Base-by-base conservation (phyloP, 1,140 invertebrate species). In the Ptiloglossa arizonensis region DNA sequence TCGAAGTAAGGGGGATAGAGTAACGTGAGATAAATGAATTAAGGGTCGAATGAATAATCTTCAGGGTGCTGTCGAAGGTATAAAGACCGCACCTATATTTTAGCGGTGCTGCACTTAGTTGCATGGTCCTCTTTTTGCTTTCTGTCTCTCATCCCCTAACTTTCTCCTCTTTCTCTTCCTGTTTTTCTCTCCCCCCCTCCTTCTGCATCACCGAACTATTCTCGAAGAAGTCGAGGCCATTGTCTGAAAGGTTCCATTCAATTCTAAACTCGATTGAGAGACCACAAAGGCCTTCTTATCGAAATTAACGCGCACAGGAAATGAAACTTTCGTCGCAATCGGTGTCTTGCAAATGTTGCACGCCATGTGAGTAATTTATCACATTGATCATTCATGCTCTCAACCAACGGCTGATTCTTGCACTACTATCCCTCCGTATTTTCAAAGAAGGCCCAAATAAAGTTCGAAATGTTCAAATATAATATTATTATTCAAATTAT, bases 231-330 rank as follows among this genome's bases (percentile, higher is more conserved):
- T 79, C 52, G 77, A 50, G 54, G 66, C 84, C 82, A 89, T 89
- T 89, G 88, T 89, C 81, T 86, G 82, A 80, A 86, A 83, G 86
- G 81, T 88, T 88, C 84, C 79, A 87, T 89, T 89, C 83, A 89
- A 89, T 85, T 79, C 44, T 62, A 63, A 86, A 86, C 78, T 85
- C 71, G 60, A 81, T 59, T 57, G 29, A 44, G 29, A 44, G 19
- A 59, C 64, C 74, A 86, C 87, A 87, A 86, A 87, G 83, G 77
- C 80, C 83, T 85, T 85, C 75, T 87, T 86, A 72, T 77, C 54
- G 59, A 84, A 85, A 89, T 89, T 88, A 89, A 86, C 88, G 78
- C 88, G 78, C 83, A 67, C 72, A 68, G 81, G 75, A 84, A 88
- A 83, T 66, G 69, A 83, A 83, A 84, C 73, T 89, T 89, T 88